These are phyloP conservation scores for Dendroctonus ponderosae DNA, from an alignment of 1,140 invertebrate genomes.

Conservation along the genomic window DNA sequence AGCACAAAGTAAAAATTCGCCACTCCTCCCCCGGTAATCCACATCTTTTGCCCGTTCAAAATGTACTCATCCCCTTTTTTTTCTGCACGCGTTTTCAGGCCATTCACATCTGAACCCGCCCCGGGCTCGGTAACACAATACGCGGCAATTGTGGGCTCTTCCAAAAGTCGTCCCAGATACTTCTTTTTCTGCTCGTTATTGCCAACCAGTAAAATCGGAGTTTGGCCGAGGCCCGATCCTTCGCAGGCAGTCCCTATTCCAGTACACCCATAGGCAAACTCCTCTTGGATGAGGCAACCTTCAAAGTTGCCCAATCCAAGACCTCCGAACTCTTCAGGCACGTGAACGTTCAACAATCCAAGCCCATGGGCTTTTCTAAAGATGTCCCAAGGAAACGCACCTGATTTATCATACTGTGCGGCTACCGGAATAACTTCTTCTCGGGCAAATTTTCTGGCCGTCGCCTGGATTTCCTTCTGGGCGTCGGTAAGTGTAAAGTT, in stretches of 20 bases:
- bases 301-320: slow-evolving; percentile 78
- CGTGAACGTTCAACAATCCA: slow-evolving; percentile 85
- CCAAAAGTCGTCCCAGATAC: slow-evolving; percentile 81
- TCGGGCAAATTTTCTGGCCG: slow-evolving; percentile 84
- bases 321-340: slow-evolving; percentile 79
- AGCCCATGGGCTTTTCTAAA: slow-evolving; percentile 90
- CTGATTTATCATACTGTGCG: slow-evolving; percentile 84
- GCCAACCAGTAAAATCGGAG: slow-evolving; percentile 81
- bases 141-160: slow-evolving; percentile 85
- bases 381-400: slow-evolving; percentile 92
- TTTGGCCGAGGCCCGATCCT: slow-evolving; percentile 85
- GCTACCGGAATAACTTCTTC: slow-evolving; percentile 93
- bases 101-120: slow-evolving; percentile 90
- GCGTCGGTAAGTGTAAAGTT: slow-evolving; percentile 56
- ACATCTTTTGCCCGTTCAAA: slow-evolving; percentile 97
- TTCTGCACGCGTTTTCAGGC: slow-evolving; percentile 84
- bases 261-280: slow-evolving; percentile 91
- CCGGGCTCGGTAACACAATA: slow-evolving; percentile 94
- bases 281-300: slow-evolving; percentile 83
- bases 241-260: slow-evolving; percentile 91
- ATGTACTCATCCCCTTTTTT: slow-evolving; percentile 95
- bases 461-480: slow-evolving; percentile 79
- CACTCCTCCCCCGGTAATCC: slow-evolving; percentile 97
- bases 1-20: slow-evolving; percentile 98
- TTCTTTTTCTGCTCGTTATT: slow-evolving; percentile 90